These are phyloP conservation scores for Danaus plexippus DNA, from an alignment of 1,140 invertebrate genomes.

Conservation along the genomic window DNA sequence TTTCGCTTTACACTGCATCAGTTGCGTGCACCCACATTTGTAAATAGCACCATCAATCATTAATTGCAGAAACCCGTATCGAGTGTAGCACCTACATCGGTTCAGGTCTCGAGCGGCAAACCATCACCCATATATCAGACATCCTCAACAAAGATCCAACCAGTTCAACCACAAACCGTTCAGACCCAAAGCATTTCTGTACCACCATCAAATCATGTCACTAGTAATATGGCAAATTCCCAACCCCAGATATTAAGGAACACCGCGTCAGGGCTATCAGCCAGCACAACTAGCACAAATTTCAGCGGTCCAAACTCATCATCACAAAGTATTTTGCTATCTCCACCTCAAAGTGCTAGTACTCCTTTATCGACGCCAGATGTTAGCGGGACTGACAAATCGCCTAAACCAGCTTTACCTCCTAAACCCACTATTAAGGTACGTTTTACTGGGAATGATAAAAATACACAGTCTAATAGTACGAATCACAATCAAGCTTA, in stretches of 20 bases:
- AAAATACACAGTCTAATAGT: too few species aligned
- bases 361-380: slow-evolving; percentile 73
- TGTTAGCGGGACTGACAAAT: slow-evolving; percentile 68
- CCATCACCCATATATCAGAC: slow-evolving; percentile 85
- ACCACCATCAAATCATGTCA: slow-evolving; percentile 54
- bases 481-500: too few species aligned
- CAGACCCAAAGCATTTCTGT: slow-evolving; percentile 62
- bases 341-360: slow-evolving; percentile 73
- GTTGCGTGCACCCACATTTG: slow-evolving; percentile 36
- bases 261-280: slow-evolving; percentile 61
- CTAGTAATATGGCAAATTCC: slow-evolving; percentile 58
- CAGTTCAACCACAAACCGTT: slow-evolving; percentile 83
- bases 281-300: slow-evolving; percentile 41
- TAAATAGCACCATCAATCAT: slow-evolving; percentile 68
- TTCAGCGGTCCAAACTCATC: slow-evolving; percentile 59
- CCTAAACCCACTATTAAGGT: slow-evolving; percentile 79
- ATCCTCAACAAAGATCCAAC: slow-evolving; percentile 85
- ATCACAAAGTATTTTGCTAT: slow-evolving; percentile 68
- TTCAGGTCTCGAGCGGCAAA: slow-evolving; percentile 75
- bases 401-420: slow-evolving; percentile 79
- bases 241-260: slow-evolving; percentile 68
- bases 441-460: slow-evolving; percentile 8
- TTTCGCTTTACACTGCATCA: slow-evolving; percentile 11
- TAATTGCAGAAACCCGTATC: slow-evolving; percentile 78
- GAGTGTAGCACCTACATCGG: slow-evolving; percentile 83